Conservation (phyloP, 2,113 vertebrate genomes). For the Neolamprologus variostigma region DNA sequence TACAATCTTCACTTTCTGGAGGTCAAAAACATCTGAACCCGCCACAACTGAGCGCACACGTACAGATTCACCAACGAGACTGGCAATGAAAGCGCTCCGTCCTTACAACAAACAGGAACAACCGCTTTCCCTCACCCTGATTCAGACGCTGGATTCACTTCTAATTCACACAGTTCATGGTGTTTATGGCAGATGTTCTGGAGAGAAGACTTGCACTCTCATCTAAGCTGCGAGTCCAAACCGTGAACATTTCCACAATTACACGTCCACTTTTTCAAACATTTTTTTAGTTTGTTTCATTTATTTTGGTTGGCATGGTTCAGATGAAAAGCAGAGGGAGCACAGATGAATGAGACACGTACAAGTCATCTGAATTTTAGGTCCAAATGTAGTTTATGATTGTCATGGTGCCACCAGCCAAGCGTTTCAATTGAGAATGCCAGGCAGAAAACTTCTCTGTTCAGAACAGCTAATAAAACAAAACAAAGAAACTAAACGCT, state of each 20-base stretch:
- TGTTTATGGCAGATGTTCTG: not conserved
- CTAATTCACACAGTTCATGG: not conserved
- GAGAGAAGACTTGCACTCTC: not conserved
- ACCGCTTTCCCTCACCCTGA: not conserved
- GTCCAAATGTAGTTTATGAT: conserved; percentile 17
- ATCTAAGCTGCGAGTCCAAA: not conserved
- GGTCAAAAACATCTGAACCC: not conserved
- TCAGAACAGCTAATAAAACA: not conserved
- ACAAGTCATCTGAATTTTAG: not conserved
- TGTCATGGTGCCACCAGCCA: not conserved
- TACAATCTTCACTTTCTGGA: conserved; percentile 12
- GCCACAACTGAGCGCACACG: not conserved
- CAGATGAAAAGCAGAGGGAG: not conserved
- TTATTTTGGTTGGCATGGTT: not conserved
- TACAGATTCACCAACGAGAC: not conserved
- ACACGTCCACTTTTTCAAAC: not conserved
- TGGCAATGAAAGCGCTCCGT: not conserved
- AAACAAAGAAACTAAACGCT: not conserved
- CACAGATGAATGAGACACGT: rapidly evolving
- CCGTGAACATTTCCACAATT: not conserved
- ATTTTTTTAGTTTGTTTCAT: not conserved
- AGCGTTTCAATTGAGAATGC: not conserved
- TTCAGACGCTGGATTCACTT: not conserved
- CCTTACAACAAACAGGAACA: not conserved
- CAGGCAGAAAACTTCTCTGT: not conserved